A percentile compares a stretch with the other conserved stretches of the same genome.
phyloP scores from a whole-genome alignment of 1,140 invertebrate species.

The Ceratosolen fusciceps region DNA sequence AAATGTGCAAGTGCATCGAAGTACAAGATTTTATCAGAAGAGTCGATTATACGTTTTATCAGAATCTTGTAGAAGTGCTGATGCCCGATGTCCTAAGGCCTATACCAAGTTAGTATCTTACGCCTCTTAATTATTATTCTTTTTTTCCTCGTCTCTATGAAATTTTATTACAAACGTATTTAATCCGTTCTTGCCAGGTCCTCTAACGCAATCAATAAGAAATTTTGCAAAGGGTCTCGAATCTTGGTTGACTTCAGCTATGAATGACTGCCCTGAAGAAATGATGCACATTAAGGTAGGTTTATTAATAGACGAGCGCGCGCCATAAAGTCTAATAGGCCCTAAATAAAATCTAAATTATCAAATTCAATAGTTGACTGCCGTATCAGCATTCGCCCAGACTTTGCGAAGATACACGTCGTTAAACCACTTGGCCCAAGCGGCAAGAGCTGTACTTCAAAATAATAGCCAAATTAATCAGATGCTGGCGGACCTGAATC shows the following conservation, averaged over 20 bases:
- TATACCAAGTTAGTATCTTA: slow-evolving; percentile 84
- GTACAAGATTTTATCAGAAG: slow-evolving; percentile 82
- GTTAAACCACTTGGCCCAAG: slow-evolving; percentile 97
- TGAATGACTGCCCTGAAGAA: slow-evolving; percentile 87
- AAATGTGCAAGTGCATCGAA: slow-evolving; percentile 73
- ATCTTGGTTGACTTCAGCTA: slow-evolving; percentile 88
- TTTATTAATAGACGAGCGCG: background rate
- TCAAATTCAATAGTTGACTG: slow-evolving; percentile 70
- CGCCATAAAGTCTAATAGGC: background rate
- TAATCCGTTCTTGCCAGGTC: slow-evolving; percentile 71
- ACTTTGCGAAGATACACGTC: slow-evolving; percentile 96
- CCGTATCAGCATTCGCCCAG: slow-evolving; percentile 94
- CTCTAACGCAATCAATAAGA: slow-evolving; percentile 92
- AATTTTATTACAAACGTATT: too few species aligned
- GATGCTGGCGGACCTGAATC: slow-evolving; percentile 97
- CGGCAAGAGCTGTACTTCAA: slow-evolving; percentile 94
- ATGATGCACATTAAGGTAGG: slow-evolving; percentile 87
- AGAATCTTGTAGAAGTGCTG: slow-evolving; percentile 94
- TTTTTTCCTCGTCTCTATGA: too few species aligned
- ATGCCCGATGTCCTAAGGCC: slow-evolving; percentile 96
- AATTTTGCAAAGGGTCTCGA: slow-evolving; percentile 95
- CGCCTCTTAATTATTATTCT: background rate
- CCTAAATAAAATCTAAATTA: background rate
- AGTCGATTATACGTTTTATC: slow-evolving; percentile 95
- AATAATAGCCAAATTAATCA: slow-evolving; percentile 96